Evolutionary conservation across 1,140 invertebrate genomes (phyloP).

Genomic region (Vollenhovia emeryi): DNA sequence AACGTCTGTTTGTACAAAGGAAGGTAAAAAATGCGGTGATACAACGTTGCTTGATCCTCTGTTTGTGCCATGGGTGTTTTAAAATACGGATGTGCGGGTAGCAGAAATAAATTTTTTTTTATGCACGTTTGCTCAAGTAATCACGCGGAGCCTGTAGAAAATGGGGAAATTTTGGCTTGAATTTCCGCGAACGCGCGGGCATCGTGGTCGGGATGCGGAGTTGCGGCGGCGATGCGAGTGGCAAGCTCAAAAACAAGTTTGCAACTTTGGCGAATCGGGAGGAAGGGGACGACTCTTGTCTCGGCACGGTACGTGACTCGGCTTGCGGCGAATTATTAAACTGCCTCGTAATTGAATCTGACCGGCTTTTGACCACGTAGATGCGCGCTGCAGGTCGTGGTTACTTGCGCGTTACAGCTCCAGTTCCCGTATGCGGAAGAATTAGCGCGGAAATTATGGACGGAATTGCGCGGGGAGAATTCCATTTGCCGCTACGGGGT

Average conservation of each 20-base stretch:
- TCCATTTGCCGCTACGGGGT: not conserved
- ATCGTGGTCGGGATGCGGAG: conserved; percentile 26
- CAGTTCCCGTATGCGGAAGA: conserved; percentile 16
- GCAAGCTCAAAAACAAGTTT: conserved; percentile 69
- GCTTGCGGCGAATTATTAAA: conserved; percentile 76
- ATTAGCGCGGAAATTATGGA: conserved; percentile 44
- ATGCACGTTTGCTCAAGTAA: conserved; percentile 38
- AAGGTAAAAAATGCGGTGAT: not conserved
- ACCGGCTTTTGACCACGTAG: conserved; percentile 75
- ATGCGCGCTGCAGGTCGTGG: conserved; percentile 53
- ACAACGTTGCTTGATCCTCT: not conserved
- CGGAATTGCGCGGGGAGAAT: not conserved
- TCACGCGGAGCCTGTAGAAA: not conserved
- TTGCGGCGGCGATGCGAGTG: conserved; percentile 24
- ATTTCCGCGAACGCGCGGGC: conserved; percentile 17
- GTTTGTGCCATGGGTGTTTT: not conserved
- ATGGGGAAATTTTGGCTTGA: conserved; percentile 1
- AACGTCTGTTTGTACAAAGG: not conserved
- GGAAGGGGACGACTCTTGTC: conserved; percentile 49
- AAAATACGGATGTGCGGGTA: not conserved
- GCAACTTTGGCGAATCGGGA: conserved; percentile 55
- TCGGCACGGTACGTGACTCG: conserved; percentile 69
- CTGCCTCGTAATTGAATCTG: conserved; percentile 77
- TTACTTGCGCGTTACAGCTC: conserved; percentile 27
- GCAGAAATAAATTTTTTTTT: conserved; percentile 11